These are phyloP conservation scores for Carpatolechia fugitivella DNA, from an alignment of 2,888 invertebrate species.

Conservation along the genomic window DNA sequence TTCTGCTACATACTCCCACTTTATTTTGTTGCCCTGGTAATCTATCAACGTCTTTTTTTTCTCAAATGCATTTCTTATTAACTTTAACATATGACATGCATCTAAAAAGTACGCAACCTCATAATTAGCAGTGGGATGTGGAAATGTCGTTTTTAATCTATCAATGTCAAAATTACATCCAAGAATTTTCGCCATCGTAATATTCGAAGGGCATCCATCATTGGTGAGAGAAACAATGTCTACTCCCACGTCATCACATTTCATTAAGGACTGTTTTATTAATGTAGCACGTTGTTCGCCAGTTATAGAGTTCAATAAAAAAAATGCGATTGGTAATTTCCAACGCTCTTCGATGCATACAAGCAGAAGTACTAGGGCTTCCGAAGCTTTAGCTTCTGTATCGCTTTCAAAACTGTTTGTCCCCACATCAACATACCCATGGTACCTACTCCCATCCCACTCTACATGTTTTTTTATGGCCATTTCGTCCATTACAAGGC, in stretches of 20 bases:
- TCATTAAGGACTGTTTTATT: constrained; percentile 16
- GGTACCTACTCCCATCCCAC: constrained; percentile 21
- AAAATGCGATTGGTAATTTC: constrained; percentile 22
- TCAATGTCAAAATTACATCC: too few species aligned
- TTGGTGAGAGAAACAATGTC: constrained; percentile 16
- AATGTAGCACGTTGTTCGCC: constrained; percentile 19
- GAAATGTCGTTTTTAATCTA: too few species aligned
- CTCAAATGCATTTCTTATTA: too few species aligned
- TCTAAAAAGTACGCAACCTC: too few species aligned
- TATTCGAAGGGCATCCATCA: too few species aligned
- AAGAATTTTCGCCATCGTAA: too few species aligned
- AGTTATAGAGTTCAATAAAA: constrained; percentile 21
- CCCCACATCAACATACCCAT: constrained; percentile 23
- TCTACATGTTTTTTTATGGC: constrained; percentile 22
- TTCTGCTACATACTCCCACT: too few species aligned
- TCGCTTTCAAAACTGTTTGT: constrained; percentile 18
- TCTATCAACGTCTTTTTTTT: too few species aligned
- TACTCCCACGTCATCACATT: constrained; percentile 16
- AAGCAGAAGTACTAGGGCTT: constrained; percentile 17
- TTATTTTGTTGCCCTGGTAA: too few species aligned
- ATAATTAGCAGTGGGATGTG: too few species aligned
- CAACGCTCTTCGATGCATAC: constrained; percentile 21
- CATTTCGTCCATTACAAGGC: constrained; percentile 25
- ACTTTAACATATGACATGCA: too few species aligned
- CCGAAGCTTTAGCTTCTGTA: constrained; percentile 20